Evolutionary conservation across 2,888 invertebrate species (phyloP).

Genomic region (Cyclophora albipunctata): DNA sequence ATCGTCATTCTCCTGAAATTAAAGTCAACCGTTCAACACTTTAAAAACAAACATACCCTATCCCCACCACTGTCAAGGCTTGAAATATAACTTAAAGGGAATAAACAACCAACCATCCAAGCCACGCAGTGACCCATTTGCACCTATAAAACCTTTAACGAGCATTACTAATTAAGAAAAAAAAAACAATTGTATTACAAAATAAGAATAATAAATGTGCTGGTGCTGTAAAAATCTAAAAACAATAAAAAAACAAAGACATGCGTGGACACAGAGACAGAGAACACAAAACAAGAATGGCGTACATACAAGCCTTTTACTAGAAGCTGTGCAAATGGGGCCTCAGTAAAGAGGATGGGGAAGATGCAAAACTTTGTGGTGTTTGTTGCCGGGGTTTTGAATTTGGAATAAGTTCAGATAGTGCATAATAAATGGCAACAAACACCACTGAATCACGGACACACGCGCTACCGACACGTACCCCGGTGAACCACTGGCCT

Average conservation of each 20-base stretch:
- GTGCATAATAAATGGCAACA: constrained; percentile 41
- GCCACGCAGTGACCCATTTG: constrained; percentile 68
- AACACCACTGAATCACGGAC: constrained; percentile 47
- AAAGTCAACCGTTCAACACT: constrained; percentile 44
- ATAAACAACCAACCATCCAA: constrained; percentile 31
- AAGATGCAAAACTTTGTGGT: constrained; percentile 45
- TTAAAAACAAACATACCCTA: constrained; percentile 31
- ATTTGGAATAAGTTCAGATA: neutral
- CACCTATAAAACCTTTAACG: constrained; percentile 33
- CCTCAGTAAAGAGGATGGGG: constrained; percentile 61
- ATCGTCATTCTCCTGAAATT: constrained; percentile 71
- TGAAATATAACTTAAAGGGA: constrained; percentile 20
- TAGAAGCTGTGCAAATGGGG: constrained; percentile 68
- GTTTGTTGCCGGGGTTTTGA: constrained; percentile 45
- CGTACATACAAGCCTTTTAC: constrained; percentile 34
- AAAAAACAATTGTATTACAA: constrained; percentile 5
- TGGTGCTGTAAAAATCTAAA: constrained; percentile 33
- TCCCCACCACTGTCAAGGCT: constrained; percentile 60
- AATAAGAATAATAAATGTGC: constrained; percentile 20
- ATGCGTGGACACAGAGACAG: constrained; percentile 73
- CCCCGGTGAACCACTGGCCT: constrained; percentile 82
- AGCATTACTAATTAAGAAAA: neutral
- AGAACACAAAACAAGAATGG: constrained; percentile 40
- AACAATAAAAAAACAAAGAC: constrained; percentile 45
- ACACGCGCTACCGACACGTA: constrained; percentile 76